phyloP scores from a whole-genome alignment of 1,140 invertebrate genomes.

The Drosophila sproati region DNA sequence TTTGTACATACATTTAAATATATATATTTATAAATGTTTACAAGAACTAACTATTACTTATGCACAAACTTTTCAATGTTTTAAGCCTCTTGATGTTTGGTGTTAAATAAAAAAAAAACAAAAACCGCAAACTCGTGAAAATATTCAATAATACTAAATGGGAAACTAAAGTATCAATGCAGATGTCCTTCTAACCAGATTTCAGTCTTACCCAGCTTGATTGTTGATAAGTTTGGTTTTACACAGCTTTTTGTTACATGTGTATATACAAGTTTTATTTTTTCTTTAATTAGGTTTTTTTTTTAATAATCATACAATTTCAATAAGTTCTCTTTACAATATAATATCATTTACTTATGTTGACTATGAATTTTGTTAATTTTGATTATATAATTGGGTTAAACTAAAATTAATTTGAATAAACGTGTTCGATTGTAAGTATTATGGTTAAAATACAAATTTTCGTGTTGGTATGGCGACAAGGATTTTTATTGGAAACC shows the following conservation, averaged over 20 bases:
- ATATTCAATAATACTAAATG: no score
- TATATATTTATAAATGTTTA: constrained; percentile 51
- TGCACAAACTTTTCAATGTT: constrained; percentile 46
- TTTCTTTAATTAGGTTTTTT: constrained; percentile 42
- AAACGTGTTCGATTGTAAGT: constrained; percentile 44
- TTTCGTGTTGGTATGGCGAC: constrained; percentile 77
- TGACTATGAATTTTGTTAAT: constrained; percentile 66
- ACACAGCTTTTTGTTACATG: not conserved
- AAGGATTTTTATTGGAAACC: constrained; percentile 61
- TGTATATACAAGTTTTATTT: constrained; percentile 9
- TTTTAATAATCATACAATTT: constrained; percentile 75
- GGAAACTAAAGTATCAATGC: no score
- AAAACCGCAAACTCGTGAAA: constrained; percentile 4
- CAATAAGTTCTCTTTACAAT: constrained; percentile 64
- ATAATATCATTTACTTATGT: constrained; percentile 70
- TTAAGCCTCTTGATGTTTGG: constrained; percentile 52
- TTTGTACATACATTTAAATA: not conserved
- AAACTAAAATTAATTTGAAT: constrained; percentile 64
- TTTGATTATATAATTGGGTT: constrained; percentile 49
- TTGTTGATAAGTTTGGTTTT: not conserved
- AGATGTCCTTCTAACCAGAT: no score
- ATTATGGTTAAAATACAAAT: constrained; percentile 66
- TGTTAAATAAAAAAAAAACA: constrained; percentile 37
- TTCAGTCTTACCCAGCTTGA: not conserved
- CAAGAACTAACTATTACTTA: constrained; percentile 29